Percentiles rank a stretch among this genome's conserved stretches.
phyloP scores from a whole-genome alignment of 1,140 invertebrate species.

The Drosophila mojavensis region DNA sequence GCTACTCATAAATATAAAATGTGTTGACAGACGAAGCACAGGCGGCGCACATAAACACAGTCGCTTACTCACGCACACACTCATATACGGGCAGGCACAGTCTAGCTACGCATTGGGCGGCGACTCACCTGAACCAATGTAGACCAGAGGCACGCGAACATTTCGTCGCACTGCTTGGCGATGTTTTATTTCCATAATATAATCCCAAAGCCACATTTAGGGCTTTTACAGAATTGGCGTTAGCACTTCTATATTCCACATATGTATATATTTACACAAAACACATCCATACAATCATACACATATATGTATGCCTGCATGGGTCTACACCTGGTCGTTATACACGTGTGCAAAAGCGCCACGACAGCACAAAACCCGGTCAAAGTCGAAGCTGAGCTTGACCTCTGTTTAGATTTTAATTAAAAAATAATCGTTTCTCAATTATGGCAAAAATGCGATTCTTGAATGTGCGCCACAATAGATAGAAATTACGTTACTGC shows the following conservation, averaged over 20 bases:
- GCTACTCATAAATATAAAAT: background rate
- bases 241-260: background rate
- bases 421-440: conserved; percentile 14
- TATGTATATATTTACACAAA: background rate
- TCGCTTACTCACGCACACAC: background rate
- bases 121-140: conserved; percentile 71
- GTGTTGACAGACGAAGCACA: conserved; percentile 34
- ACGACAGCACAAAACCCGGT: conserved; percentile 49
- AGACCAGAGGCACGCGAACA: conserved; percentile 66
- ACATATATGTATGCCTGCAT: conserved; percentile 17
- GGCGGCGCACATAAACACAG: background rate
- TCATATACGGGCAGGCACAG: background rate
- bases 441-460: conserved; percentile 4
- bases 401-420: conserved; percentile 38
- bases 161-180: conserved; percentile 56
- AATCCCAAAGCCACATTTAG: conserved; percentile 75
- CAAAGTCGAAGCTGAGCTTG: conserved; percentile 45
- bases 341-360: conserved; percentile 70
- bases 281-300: conserved; percentile 12
- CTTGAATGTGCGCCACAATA: conserved; percentile 15
- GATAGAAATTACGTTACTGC: conserved; percentile 22
- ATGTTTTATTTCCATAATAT: conserved; percentile 70
- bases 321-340: conserved; percentile 25
- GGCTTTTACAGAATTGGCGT: conserved; percentile 15
- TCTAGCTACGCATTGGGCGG: background rate